Base-by-base conservation (phyloP, 2,113 vertebrate genomes). In the Clarias batrachus region DNA sequence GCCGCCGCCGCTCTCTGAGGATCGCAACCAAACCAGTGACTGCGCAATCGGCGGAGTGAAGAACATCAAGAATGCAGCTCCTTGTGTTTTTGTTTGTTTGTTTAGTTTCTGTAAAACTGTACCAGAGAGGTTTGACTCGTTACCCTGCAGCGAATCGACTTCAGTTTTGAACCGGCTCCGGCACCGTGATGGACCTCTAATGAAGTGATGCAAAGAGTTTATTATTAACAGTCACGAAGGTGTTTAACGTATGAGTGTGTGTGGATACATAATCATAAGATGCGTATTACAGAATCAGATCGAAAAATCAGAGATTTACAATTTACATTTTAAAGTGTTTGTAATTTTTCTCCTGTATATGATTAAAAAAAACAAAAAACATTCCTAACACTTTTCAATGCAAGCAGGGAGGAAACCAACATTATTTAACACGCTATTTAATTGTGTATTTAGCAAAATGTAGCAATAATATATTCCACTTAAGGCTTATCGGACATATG, bases 401-500 rank as follows among this genome's bases (percentile, higher is more conserved):
- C 19, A 19, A 19, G 4, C 76, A 3, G 48, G 14, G 52, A 30
- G 54, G 25, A 19, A 21, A 33, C 11, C 4, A 12, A 21, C 90
- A 65, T 90, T 59, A 87, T 23, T 78, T 76, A 88, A 82, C 85
- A 83, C 77, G 54, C 81, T 90, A 68, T 89, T 83, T 77, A 86
- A 85, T 54, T 71, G 5, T 85, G 90, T 76, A 91, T 77, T 89
- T 78, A 57, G 76, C 62, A 13, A 92, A 68, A 92, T 93, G 92
- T 92, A 95, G 93, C 94, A 94, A 93, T 94, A 93, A 93, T 63
- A 86, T 82, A 83, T 82, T 48, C 41, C 57, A 66, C 41, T 78
- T n/a, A 23, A 37, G 54, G 54, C n/a, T 78, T 78, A 68, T 57
- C 25, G 74, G 84, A 11, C 60, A 80, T 78, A 54, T 59, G 12